A percentile compares a stretch with the other conserved stretches of the same genome.
phyloP scores from a whole-genome alignment of 2,888 invertebrate genomes.

The Drosophila mimetica region DNA sequence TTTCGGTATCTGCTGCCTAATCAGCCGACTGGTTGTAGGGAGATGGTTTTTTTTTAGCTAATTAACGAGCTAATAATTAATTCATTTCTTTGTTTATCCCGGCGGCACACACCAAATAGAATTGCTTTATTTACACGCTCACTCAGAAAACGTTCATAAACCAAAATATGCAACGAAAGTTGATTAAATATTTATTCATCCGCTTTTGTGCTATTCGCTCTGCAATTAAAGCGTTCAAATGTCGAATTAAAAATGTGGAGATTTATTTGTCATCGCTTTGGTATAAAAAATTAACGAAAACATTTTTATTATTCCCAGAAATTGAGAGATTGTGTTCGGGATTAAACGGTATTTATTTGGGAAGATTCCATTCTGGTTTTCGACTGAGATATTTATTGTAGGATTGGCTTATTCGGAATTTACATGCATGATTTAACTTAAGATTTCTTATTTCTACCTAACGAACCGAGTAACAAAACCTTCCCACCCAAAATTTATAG shows the following conservation, averaged over 20 bases:
- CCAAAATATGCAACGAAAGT: constrained; percentile 40
- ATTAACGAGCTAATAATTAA: constrained; percentile 64
- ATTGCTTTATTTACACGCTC: constrained; percentile 46
- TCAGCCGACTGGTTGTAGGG: constrained; percentile 34
- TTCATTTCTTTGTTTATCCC: constrained; percentile 57
- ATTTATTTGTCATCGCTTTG: constrained; percentile 30
- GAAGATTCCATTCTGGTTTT: neutral
- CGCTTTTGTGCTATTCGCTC: neutral
- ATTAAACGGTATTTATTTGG: constrained; percentile 4
- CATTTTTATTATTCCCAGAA: constrained; percentile 9
- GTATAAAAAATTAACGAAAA: constrained; percentile 15
- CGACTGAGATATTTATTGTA: neutral
- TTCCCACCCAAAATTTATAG: neutral
- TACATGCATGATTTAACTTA: neutral
- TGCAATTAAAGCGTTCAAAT: constrained; percentile 37
- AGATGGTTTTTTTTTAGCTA: constrained; percentile 29
- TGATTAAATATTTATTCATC: constrained; percentile 49
- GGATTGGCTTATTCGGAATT: neutral
- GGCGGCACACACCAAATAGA: constrained; percentile 53
- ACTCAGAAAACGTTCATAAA: constrained; percentile 18
- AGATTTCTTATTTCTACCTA: neutral
- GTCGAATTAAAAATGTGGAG: constrained; percentile 18
- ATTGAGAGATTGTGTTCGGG: constrained; percentile 4
- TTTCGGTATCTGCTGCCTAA: constrained; percentile 35
- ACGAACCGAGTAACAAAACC: neutral